phyloP scores from a whole-genome alignment of 37 sponge, comb jelly and placozoan genomes.

The Hormiphora californensis region DNA sequence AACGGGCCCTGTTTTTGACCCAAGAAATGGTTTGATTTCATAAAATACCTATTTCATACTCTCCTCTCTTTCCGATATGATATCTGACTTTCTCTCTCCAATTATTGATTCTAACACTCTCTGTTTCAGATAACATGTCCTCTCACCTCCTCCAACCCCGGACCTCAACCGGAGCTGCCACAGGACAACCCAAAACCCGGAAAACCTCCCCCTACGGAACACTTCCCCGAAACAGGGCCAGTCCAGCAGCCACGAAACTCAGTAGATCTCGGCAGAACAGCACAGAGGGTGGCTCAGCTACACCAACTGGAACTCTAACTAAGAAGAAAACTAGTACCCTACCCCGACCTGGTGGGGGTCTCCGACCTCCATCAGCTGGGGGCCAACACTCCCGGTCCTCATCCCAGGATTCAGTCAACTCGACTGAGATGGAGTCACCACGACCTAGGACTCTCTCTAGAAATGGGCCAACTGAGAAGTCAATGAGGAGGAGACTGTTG shows the following conservation, averaged over 20 bases:
- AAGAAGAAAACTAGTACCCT: conserved; percentile 42
- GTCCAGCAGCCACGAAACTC: not conserved
- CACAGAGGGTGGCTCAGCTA: not conserved
- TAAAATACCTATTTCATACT: too few species aligned
- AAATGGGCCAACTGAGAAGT: conserved; percentile 25
- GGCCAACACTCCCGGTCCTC: conserved; percentile 5
- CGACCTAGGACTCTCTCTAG: not conserved
- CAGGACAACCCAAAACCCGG: too few species aligned
- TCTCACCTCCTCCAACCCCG: not conserved
- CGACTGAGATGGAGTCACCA: not conserved
- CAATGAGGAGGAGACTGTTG: conserved; percentile 27
- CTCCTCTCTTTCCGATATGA: too few species aligned
- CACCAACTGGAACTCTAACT: not conserved
- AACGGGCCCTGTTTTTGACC: too few species aligned
- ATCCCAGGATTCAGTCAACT: not conserved
- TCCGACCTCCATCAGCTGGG: not conserved
- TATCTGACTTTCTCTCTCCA: not conserved
- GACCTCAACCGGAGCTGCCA: not conserved
- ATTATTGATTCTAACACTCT: not conserved
- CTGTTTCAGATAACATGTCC: conserved; percentile 26
- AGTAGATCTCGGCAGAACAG: conserved; percentile 41
- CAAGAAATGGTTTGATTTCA: too few species aligned
- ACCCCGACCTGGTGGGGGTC: not conserved
- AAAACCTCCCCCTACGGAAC: conserved; percentile 41
- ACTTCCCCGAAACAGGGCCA: not conserved